Evolutionary conservation across 2,113 vertebrate genomes (phyloP).

Genomic region (Paralichthys olivaceus): DNA sequence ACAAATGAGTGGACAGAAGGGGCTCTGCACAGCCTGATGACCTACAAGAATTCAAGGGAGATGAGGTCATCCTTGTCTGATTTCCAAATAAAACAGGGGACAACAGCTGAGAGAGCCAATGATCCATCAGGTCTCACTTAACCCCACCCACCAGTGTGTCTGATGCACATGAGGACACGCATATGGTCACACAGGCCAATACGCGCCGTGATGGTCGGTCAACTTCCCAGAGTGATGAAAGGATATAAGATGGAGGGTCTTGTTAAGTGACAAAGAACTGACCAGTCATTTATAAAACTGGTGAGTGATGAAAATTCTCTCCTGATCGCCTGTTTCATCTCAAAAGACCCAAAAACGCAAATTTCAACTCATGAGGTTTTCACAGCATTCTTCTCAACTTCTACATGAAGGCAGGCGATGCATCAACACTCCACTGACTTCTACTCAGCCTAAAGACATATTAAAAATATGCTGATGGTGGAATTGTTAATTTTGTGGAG

Average conservation of each 20-base stretch:
- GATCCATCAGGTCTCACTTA: conserved; percentile 65
- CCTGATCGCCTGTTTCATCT: neutral
- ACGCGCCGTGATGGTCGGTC: conserved; percentile 58
- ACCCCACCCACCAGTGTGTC: conserved; percentile 62
- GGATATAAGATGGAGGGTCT: conserved; percentile 47
- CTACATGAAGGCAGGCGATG: neutral
- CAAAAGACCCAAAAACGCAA: neutral
- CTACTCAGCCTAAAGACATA: neutral
- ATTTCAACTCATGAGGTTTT: neutral
- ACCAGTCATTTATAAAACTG: conserved; percentile 49
- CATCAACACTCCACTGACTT: conserved; percentile 30
- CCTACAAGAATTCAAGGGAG: conserved; percentile 61
- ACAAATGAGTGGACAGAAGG: conserved; percentile 46
- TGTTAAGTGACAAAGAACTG: conserved; percentile 59
- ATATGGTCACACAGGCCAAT: conserved; percentile 45
- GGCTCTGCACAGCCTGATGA: conserved; percentile 52
- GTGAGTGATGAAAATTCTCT: too few relatives aligned
- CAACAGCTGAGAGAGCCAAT: conserved; percentile 70
- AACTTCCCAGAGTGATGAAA: conserved; percentile 66
- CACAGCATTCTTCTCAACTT: neutral
- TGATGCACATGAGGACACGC: conserved; percentile 52
- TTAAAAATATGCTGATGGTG: conserved; percentile 1
- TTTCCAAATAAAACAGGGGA: conserved; percentile 75
- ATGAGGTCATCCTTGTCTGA: conserved; percentile 76
- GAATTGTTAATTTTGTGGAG: conserved; percentile 5